A percentile compares a stretch with the other conserved stretches of the same genome.
Conservation (phyloP, 37 sponge, comb jelly and placozoan genomes). For the Chondrilla cf. caribensis region DNA sequence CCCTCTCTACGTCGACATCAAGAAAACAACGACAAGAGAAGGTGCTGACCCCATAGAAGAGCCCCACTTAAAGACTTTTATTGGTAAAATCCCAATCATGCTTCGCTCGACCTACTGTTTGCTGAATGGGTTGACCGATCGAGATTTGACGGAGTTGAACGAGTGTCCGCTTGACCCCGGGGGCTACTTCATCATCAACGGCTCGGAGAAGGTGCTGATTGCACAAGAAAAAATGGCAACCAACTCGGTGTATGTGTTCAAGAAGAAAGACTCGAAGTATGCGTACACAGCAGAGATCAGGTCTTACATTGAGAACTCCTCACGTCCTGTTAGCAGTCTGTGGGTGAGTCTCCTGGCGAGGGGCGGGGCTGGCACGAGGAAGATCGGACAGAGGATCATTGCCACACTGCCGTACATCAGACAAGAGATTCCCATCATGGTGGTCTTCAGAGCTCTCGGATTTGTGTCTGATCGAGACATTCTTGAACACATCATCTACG, state of each 20-base stretch:
- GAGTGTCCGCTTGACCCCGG: conserved; percentile 99
- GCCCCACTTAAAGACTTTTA: conserved; percentile 82
- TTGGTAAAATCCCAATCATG: conserved; percentile 99
- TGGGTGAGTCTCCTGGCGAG: conserved; percentile 97
- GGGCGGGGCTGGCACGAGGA: conserved; percentile 90
- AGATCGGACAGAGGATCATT: conserved; percentile 93
- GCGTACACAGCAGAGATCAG: conserved; percentile 97
- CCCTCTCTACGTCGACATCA: conserved; percentile 97
- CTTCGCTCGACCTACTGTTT: conserved; percentile 96
- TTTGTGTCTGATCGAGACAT: conserved; percentile 99
- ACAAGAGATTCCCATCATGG: conserved; percentile 99
- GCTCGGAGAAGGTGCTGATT: conserved; percentile 98
- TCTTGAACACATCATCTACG: conserved; percentile 99
- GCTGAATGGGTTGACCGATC: conserved; percentile 88
- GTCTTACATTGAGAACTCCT: conserved; percentile 99
- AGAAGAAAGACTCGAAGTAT: conserved; percentile 99
- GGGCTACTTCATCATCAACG: conserved; percentile 98
- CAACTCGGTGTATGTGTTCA: conserved; percentile 96
- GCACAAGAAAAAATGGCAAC: conserved; percentile 99
- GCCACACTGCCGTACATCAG: conserved; percentile 96
- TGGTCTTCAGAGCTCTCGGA: conserved; percentile 98
- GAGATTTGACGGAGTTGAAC: conserved; percentile 96
- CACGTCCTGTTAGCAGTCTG: conserved; percentile 95
- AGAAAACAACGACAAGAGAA: conserved; percentile 78
- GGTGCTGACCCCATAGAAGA: conserved; percentile 63